Conservation (phyloP, 2,797 vertebrate genomes). For the Periophthalmus magnuspinnatus region DNA sequence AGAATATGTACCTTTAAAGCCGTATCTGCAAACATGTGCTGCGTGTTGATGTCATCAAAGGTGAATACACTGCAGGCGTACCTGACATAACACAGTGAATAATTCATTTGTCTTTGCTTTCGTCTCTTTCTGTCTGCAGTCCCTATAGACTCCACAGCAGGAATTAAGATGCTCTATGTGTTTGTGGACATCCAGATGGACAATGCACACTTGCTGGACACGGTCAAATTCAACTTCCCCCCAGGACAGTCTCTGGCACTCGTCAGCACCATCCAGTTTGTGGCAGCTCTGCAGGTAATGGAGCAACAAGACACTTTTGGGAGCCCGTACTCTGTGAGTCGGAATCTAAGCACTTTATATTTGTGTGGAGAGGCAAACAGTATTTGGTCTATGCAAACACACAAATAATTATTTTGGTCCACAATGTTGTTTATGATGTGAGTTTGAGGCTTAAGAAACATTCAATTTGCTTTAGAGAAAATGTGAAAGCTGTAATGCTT, state of each 20-base stretch:
- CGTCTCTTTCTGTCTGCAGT: conserved; percentile 74
- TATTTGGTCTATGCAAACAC: too few species aligned
- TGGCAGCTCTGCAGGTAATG: conserved; percentile 91
- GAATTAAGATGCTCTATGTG: conserved; percentile 94
- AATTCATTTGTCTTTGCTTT: conserved; percentile 49
- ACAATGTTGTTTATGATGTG: neutral
- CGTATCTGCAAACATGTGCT: conserved; percentile 24
- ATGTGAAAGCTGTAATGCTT: neutral
- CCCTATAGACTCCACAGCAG: conserved; percentile 88
- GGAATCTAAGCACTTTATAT: neutral
- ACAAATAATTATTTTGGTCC: neutral
- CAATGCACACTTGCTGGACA: conserved; percentile 91
- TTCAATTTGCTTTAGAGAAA: neutral
- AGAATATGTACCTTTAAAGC: conserved; percentile 5
- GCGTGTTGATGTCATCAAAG: conserved; percentile 50
- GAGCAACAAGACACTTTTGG: conserved; percentile 8
- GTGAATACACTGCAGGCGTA: conserved; percentile 37
- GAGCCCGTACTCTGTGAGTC: neutral
- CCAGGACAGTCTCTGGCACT: conserved; percentile 83
- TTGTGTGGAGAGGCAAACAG: neutral
- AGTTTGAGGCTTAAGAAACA: neutral
- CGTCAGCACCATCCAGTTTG: conserved; percentile 98
- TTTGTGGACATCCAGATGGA: conserved; percentile 98
- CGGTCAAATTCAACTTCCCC: conserved; percentile 89
- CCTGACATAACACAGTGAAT: conserved; percentile 56